Percentiles rank a stretch among this genome's conserved stretches.
These are phyloP conservation scores for Anarrhichthys ocellatus DNA, from an alignment of 2,113 vertebrate genomes.

Conservation along the genomic window DNA sequence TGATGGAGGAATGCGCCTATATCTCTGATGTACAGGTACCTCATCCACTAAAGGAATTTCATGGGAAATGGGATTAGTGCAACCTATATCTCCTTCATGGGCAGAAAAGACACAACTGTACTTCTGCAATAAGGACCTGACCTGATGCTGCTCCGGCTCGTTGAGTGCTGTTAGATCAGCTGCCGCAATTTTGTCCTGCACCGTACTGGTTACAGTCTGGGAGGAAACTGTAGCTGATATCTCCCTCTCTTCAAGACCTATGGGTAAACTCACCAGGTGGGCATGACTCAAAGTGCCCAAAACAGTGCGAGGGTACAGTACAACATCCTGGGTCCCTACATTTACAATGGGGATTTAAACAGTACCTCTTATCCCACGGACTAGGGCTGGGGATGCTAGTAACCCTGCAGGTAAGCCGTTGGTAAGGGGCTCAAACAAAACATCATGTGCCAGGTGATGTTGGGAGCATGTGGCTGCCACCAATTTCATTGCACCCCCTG, in stretches of 20 bases:
- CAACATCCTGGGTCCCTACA: too few species aligned
- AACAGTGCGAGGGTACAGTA: not conserved
- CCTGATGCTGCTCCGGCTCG: not conserved
- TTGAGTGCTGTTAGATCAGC: not conserved
- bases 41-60: conserved; percentile 11
- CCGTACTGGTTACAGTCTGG: not conserved
- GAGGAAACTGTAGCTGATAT: not conserved
- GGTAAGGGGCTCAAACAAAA: too few species aligned
- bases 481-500: too few species aligned
- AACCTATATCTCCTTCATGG: conserved; percentile 4
- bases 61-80: conserved; percentile 15
- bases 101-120: conserved; percentile 1
- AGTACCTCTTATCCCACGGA: too few species aligned
- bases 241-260: not conserved
- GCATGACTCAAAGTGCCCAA: not conserved
- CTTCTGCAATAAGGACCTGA: not conserved
- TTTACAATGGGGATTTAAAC: too few species aligned
- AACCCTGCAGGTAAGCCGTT: too few species aligned
- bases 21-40: not conserved
- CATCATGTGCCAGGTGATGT: too few species aligned
- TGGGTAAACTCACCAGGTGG: not conserved
- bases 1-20: not conserved
- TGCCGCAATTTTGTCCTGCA: not conserved
- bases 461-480: too few species aligned
- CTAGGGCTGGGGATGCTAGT: too few species aligned